Evolutionary conservation across 2,888 invertebrate species (phyloP).

Genomic region (Drosophila neotestacea): DNA sequence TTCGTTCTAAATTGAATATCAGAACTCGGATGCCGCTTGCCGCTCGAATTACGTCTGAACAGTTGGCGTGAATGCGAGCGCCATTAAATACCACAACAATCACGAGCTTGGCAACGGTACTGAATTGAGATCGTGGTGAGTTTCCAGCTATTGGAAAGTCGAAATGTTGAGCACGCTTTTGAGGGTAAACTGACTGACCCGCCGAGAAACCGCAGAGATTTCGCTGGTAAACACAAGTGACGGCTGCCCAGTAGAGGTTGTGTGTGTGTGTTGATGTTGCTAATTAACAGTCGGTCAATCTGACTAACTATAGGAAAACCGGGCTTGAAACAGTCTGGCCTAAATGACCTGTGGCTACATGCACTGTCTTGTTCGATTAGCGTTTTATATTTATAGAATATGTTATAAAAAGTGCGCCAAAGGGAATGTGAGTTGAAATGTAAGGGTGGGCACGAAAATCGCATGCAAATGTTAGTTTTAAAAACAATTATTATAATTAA

Average conservation of each 20-base stretch:
- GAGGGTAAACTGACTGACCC: constrained; percentile 12
- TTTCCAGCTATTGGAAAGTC: constrained; percentile 18
- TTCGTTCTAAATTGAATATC: constrained; percentile 46
- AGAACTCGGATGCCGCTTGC: constrained; percentile 30
- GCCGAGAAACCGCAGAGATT: constrained; percentile 28
- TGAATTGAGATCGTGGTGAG: constrained; percentile 39
- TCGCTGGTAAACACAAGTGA: constrained; percentile 30
- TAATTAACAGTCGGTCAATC: constrained; percentile 34
- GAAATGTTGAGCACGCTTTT: constrained; percentile 25
- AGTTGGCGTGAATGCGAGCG: constrained; percentile 37
- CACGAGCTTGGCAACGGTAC: neutral
- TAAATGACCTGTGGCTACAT: constrained; percentile 31
- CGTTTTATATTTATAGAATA: constrained; percentile 25
- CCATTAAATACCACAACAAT: constrained; percentile 52
- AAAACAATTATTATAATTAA: constrained; percentile 17
- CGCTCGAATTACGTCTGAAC: constrained; percentile 58
- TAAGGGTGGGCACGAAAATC: neutral
- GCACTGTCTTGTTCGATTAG: constrained; percentile 54
- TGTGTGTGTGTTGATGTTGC: constrained; percentile 8
- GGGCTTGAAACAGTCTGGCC: constrained; percentile 36
- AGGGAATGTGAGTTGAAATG: neutral
- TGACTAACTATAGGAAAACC: constrained; percentile 15
- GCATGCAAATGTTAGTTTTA: neutral
- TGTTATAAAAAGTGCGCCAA: neutral
- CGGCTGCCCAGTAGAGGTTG: constrained; percentile 24